Conservation (phyloP, 2,797 vertebrate species). For the Syngnathus acus region DNA sequence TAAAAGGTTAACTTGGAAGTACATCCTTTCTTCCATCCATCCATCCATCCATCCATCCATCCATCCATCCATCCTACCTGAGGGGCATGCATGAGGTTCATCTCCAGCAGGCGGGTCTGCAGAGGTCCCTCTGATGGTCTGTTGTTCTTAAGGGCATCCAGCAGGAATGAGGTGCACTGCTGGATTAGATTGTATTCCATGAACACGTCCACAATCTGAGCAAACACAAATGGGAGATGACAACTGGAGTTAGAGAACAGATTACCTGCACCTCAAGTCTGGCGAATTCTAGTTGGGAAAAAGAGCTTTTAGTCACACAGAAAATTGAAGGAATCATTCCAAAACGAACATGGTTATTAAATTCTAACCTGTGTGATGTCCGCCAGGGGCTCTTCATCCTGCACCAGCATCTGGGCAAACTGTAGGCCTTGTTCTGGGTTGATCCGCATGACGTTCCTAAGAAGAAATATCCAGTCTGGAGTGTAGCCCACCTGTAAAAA, state of each 20-base stretch:
- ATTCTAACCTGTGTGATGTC: slow-evolving; percentile 92
- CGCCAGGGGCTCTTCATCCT: slow-evolving; percentile 96
- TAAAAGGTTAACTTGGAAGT: not conserved
- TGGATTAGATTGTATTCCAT: slow-evolving; percentile 98
- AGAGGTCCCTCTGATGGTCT: slow-evolving; percentile 90
- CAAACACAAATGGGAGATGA: slow-evolving; percentile 12
- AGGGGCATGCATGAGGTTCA: slow-evolving; percentile 98
- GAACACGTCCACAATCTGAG: slow-evolving; percentile 93
- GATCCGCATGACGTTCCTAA: slow-evolving; percentile 97
- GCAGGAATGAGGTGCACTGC: slow-evolving; percentile 91
- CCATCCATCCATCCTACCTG: slow-evolving; percentile 67
- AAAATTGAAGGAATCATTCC: not conserved
- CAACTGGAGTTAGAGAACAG: not conserved
- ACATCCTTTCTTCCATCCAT: not conserved
- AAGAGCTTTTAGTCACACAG: not conserved
- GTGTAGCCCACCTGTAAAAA: slow-evolving; percentile 84
- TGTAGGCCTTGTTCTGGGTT: slow-evolving; percentile 97
- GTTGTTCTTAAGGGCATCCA: slow-evolving; percentile 94
- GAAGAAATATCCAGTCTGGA: slow-evolving; percentile 97
- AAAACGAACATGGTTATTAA: not conserved
- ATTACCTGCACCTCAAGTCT: not conserved
- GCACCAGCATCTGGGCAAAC: slow-evolving; percentile 98
- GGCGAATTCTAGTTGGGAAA: not conserved
- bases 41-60: not conserved
- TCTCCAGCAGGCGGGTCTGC: slow-evolving; percentile 91